Evolutionary conservation across 2,113 vertebrate species (phyloP).

Genomic region (Origma solitaria): DNA sequence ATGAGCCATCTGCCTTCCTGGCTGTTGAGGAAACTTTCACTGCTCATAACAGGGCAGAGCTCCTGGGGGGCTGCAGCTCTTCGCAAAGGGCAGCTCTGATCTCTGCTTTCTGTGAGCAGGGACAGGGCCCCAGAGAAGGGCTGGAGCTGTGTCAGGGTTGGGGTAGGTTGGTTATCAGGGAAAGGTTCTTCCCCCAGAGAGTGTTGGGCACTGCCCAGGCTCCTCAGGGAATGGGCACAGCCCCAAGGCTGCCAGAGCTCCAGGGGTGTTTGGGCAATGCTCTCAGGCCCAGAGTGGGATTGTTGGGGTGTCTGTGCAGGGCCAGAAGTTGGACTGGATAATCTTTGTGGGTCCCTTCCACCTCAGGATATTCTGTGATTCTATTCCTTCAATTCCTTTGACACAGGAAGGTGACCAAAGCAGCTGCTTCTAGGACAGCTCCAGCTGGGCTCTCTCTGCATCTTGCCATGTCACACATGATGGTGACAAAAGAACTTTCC

Average conservation of each 20-base stretch:
- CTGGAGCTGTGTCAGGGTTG: accelerated
- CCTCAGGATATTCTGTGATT: not conserved
- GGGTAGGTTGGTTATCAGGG: accelerated
- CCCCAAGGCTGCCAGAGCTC: not conserved
- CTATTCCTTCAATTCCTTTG: not conserved
- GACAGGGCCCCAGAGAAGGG: accelerated
- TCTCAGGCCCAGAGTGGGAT: not conserved
- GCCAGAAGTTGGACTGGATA: not conserved
- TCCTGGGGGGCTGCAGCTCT: not conserved
- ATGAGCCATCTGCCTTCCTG: not conserved
- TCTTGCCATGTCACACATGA: not conserved
- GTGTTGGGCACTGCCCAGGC: not conserved
- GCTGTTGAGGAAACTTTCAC: not conserved
- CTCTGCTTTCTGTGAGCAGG: not conserved
- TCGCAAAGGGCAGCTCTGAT: accelerated
- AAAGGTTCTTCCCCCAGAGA: not conserved
- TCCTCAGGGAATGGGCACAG: not conserved
- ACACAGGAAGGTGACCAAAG: not conserved
- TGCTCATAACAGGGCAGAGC: not conserved
- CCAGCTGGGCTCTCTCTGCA: not conserved
- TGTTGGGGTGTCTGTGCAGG: not conserved
- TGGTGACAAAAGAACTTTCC: not conserved
- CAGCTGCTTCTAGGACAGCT: not conserved
- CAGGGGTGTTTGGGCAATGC: accelerated
- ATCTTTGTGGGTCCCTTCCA: not conserved